Base-by-base conservation (phyloP, 2,888 invertebrate species). In the Cheiracanthium punctorium region DNA sequence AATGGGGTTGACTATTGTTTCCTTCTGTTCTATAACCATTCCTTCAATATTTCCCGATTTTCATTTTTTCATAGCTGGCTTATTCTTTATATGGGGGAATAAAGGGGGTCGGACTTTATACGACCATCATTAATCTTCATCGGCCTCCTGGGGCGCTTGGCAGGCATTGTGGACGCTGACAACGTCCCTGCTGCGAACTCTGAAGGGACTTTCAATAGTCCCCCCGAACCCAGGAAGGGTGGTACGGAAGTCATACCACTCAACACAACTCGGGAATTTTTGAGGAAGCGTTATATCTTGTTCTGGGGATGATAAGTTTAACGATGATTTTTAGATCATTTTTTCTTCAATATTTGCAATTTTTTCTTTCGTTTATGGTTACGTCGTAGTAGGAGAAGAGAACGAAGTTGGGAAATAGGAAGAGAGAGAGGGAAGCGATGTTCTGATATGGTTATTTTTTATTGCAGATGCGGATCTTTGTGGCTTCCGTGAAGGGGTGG, bases 111-210 rank as follows among this genome's bases (percentile, higher is more conserved):
- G 72, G 70, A 75, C 64, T 82, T 82, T 82, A 67, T 75, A 64
- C 75, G 28, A 24, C 70, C 58, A 72, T 87, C 87, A 88, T 88
- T 88, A 88, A 88, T 88, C 87, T 88, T 82, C 87, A 82, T 88
- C 87, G 87, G 73, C 81, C 73, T 20, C 87, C 75, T 43, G 77
- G 79, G 74, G 72, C 29, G 80, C 71, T 28, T 80, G 86, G 87
- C 87, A 88, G 82, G 71, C 80, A 88, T 88, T 88, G 87, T 88
- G 77, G 81, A 77, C 71, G 80, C 64, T 88, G 87, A 88, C 87
- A 88, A 76, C 77, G 72, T 32, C 43, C 85, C 80, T 67, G 74
- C 77, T 43, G 85, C 43, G 80, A 33, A 75, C 65, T 65, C 82
- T 72, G 67, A 33, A 72, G 82, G 77, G 77, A 73, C 79, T 33